Base-by-base conservation (phyloP, 1,140 invertebrate species). In the Drosophila pseudoananassae region DNA sequence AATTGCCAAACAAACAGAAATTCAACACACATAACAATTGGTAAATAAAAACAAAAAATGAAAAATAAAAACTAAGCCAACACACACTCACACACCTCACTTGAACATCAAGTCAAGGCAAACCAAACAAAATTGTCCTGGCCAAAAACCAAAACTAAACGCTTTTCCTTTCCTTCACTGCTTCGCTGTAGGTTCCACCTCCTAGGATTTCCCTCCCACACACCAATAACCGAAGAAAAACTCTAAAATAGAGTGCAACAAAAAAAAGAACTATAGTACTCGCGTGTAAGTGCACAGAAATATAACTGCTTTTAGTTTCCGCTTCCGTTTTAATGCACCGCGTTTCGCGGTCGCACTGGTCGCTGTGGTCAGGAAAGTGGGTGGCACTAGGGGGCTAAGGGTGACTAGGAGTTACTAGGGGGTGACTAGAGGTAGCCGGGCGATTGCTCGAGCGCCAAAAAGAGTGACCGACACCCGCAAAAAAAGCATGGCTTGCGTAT, bases 221-320 rank as follows among this genome's bases (percentile, higher is more conserved):
- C 61, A 63, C 64, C 54, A 78, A 65, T 58, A 50, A 46, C 54
- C 47, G 9, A 73, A 80, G 73, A 74, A 76, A 65, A 84, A 69
- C 72, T 56, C 38, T 15, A 59, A 77, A 73, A 72, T 45, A 47
- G 59, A 38, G 53, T 54, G 29, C 40, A 46, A 63, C 36, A 29
- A 12, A 17, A n/a, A 43, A 25, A 40, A 51, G 25, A 9, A 33
- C 31, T 40, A 15, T n/a, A 43, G 14, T 15, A 43, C 15, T 17
- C 38, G 53, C 64, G 65, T 78, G 74, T 87, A 88, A 88, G 82
- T 87, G 74, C 61, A 71, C 65, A 60, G 76, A 87, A 82, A 85
- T 82, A 77, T 81, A 84, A 84, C 81, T 85, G 82, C 82, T 87
- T 87, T 85, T 82, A 85, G 81, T 88, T 87, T 71, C 64, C 70